Evolutionary conservation across 2,888 invertebrate genomes (phyloP), one percentile per base, ranked within the genome.

Genomic region (Rutpela maculata): DNA sequence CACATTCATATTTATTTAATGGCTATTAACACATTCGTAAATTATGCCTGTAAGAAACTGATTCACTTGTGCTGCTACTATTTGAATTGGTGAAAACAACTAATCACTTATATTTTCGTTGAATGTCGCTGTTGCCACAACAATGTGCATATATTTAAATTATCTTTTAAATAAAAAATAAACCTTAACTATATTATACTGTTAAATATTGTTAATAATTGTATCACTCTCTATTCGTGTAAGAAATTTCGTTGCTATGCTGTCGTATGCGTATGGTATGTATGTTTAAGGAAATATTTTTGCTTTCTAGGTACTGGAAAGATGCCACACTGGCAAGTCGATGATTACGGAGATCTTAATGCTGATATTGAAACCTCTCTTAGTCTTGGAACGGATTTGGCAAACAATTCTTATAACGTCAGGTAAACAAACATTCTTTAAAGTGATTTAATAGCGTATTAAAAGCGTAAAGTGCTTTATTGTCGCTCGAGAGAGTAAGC

Each of bases 331-430:
- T 90, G 92, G 87, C 92, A 92, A 84, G 92, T 92, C 73, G 93
- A 93, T 75, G 94, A 94, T 85, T 92, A 94, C 69, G 92, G 92
- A 80, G 93, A 93, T 65, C 89, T 95, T 80, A 94, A 94, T 22
- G 93, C 93, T 38, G 95, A 95, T 88, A 93, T 95, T 57, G 95
- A 95, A 88, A 93, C 93, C 60, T 93, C 94, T n/a, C 90, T 95
- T 19, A 93, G 93, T 11, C 91, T 95, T 56, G 94, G 94, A 18
- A 93, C 93, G 26, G 95, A 95, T 87, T 90, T 95, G 68, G 92
- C 92, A 56, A 92, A 92, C 59, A 91, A 92, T 79, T 92, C 93
- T 15, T 95, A 94, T 86, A 93, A 93, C 85, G 94, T 94, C 92
- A 93, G 93, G 93, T 94, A 86, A 85, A 26, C 6, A 65, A 81